A percentile compares a stretch with the other conserved stretches of the same genome.
Conservation (phyloP, 2,797 vertebrate genomes). For the Melopsittacus undulatus region DNA sequence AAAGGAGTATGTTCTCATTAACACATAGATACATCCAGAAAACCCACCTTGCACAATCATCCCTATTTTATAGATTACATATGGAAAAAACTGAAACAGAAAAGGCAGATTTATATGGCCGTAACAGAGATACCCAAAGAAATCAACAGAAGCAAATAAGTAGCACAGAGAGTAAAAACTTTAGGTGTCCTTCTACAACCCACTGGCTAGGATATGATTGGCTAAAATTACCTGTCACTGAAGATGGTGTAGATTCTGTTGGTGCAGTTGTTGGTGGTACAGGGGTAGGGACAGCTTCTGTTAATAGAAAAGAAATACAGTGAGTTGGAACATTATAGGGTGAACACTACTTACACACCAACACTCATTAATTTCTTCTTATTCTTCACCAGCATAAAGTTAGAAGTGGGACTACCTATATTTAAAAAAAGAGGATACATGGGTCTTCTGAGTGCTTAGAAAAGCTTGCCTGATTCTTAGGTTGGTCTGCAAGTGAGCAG, state of each 20-base stretch:
- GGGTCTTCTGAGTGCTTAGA: not conserved
- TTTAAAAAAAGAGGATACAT: not conserved
- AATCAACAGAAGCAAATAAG: not conserved
- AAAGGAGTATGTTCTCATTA: not conserved
- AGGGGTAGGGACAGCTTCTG: not conserved
- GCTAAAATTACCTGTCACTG: slow-evolving; percentile 26
- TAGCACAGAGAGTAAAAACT: not conserved
- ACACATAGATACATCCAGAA: not conserved
- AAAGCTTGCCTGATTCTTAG: not conserved
- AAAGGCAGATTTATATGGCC: not conserved
- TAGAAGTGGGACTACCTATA: not conserved
- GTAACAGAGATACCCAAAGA: not conserved
- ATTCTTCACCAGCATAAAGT: not conserved
- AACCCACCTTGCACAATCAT: not conserved
- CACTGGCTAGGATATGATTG: not conserved
- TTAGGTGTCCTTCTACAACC: not conserved
- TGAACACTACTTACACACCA: not conserved
- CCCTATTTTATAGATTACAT: not conserved
- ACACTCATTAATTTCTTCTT: not conserved
- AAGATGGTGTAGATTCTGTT: not conserved
- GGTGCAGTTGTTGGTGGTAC: not conserved
- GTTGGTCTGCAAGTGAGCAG: not conserved
- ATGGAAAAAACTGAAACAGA: not conserved
- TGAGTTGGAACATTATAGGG: not conserved
- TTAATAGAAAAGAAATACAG: not conserved